These are phyloP conservation scores for Psittacula derbiana DNA, from an alignment of 2,797 vertebrate species.

Conservation along the genomic window DNA sequence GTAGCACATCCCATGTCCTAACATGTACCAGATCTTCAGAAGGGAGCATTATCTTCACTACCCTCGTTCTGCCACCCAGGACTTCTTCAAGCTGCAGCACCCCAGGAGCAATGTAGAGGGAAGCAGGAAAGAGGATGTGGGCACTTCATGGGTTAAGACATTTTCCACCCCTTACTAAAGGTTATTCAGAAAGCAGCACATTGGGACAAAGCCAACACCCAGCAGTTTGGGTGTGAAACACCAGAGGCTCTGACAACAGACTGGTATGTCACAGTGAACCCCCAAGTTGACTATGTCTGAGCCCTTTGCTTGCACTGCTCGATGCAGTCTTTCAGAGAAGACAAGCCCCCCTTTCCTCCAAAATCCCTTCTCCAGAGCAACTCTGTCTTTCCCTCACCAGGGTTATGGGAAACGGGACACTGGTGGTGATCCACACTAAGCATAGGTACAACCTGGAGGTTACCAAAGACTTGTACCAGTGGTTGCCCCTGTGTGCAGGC, in stretches of 20 bases:
- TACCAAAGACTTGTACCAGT: not conserved
- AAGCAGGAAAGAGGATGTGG: fast-evolving
- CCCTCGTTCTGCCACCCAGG: not conserved
- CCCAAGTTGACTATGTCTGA: not conserved
- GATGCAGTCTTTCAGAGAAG: fast-evolving
- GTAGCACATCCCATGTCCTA: not conserved
- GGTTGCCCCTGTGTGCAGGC: too few relatives aligned
- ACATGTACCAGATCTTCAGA: not conserved
- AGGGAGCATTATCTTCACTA: not conserved
- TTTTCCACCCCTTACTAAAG: not conserved
- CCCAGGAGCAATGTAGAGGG: not conserved
- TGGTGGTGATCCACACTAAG: not conserved
- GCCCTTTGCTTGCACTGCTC: fast-evolving
- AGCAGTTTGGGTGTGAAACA: not conserved
- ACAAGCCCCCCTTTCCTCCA: not conserved
- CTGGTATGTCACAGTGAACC: not conserved
- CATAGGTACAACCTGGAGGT: not conserved
- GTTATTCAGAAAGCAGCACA: not conserved
- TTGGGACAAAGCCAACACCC: not conserved
- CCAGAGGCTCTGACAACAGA: not conserved
- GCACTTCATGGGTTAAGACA: not conserved
- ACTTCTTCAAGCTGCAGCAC: not conserved
- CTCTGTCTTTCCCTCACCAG: not conserved
- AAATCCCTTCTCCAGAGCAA: not conserved
- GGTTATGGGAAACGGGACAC: not conserved